Evolutionary conservation across 2,113 vertebrate species (phyloP), one percentile per base, ranked within the genome.

Genomic region (Ciconia boyciana): DNA sequence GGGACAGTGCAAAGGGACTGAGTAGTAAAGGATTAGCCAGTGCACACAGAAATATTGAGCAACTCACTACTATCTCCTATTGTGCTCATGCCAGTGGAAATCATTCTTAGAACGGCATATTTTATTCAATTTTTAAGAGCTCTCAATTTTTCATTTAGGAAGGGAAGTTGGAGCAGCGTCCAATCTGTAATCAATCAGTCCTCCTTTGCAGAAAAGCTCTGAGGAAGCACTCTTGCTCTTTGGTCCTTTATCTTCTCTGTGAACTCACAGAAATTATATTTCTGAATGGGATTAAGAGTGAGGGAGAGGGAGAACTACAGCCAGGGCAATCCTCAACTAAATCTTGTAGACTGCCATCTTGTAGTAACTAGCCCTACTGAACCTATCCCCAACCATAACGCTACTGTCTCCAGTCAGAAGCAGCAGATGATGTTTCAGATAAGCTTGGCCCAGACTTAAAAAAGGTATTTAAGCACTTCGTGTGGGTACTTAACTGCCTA

Each of bases 91-190:
- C 94, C 93, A 95, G 90, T 92, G 93, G 94, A 97, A 97, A 97
- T 93, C 94, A 94, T 95, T 96, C 94, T 83, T 93, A 84, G 87
- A 91, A 79, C 4, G 65, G 92, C 94, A 94, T 98, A 96, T 98
- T 98, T 97, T 98, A 98, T 98, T 98, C 95, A 95, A 87, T 96
- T 98, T 97, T 98, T 97, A 98, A 98, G 97, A 97, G 97, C 89
- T 98, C 95, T 97, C 97, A 91, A 98, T 98, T 98, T 98, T 97
- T 98, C 97, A 98, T 94, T 82, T 86, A 90, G 94, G 97, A 97
- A 96, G 96, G 95, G 93, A 96, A 97, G 89, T 93, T 97, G 97
- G 96, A 97, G 72, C 92, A 80, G 81, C 32, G 3, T 97, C 96
- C 93, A 77, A 94, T 95, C 84, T 52, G 88, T 93, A 97, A 98